These are phyloP conservation scores for Mareca strepera DNA, from an alignment of 2,797 vertebrate genomes.

Conservation along the genomic window DNA sequence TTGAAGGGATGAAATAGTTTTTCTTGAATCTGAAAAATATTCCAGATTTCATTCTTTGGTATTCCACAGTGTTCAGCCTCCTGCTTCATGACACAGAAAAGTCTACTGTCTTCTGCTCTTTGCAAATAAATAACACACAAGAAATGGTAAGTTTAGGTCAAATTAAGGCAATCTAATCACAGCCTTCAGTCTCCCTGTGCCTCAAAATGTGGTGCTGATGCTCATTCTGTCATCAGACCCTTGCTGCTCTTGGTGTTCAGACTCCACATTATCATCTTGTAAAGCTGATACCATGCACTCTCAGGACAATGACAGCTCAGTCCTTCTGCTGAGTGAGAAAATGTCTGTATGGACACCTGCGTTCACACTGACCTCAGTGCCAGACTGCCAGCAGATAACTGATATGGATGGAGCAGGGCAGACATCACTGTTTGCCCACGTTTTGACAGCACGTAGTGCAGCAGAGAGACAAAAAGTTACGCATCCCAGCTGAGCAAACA, in stretches of 20 bases:
- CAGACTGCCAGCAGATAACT: not conserved
- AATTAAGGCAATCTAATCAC: not conserved
- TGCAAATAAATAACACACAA: not conserved
- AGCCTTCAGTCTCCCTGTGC: not conserved
- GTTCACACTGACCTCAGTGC: not conserved
- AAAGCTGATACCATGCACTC: not conserved
- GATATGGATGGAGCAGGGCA: not conserved
- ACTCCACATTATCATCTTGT: rapidly evolving
- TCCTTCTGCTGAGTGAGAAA: not conserved
- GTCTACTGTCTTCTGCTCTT: not conserved
- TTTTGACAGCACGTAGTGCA: not conserved
- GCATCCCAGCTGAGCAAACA: not conserved
- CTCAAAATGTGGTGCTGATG: not conserved
- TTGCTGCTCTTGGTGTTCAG: not conserved
- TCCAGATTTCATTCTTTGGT: not conserved
- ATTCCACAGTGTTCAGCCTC: not conserved
- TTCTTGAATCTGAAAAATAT: not conserved
- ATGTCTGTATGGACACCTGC: rapidly evolving
- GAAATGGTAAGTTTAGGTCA: not conserved
- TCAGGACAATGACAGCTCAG: not conserved
- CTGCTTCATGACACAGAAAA: not conserved
- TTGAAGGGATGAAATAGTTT: not conserved
- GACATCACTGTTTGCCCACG: not conserved
- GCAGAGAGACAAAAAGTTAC: not conserved
- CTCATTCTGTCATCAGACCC: not conserved